Percentiles rank a stretch among this genome's conserved stretches.
phyloP scores from a whole-genome alignment of 1,140 invertebrate genomes.

The Helicoverpa zea region DNA sequence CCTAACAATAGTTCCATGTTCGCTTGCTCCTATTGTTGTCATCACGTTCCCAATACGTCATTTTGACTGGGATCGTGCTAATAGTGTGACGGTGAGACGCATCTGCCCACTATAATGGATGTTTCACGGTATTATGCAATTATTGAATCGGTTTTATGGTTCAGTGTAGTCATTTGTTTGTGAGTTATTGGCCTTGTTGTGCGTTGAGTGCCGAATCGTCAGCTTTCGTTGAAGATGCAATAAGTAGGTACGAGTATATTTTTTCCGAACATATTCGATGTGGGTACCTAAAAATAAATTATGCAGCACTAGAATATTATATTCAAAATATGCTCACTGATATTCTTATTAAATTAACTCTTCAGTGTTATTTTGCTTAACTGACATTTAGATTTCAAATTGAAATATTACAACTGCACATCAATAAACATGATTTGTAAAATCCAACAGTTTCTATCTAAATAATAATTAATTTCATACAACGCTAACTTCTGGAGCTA shows the following conservation, averaged over 20 bases:
- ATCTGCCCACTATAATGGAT: conserved; percentile 54
- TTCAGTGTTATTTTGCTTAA: neutral
- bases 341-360: neutral
- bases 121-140: conserved; percentile 36
- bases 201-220: neutral
- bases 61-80: conserved; percentile 64
- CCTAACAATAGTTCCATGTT: conserved; percentile 53
- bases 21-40: conserved; percentile 69
- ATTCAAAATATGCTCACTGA: neutral
- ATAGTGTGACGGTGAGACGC: conserved; percentile 59
- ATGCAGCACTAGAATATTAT: neutral
- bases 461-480: conserved; percentile 25
- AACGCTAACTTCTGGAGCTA: conserved; percentile 6
- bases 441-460: neutral
- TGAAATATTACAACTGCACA: neutral
- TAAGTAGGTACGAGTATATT: too few relatives aligned
- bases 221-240: neutral
- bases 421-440: neutral
- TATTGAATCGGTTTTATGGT: conserved; percentile 33
- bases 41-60: conserved; percentile 69
- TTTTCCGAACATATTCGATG: too few relatives aligned
- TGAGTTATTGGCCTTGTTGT: neutral
- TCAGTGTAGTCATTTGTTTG: conserved; percentile 9
- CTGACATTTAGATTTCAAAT: neutral
- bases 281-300: neutral